Evolutionary conservation across 2,888 invertebrate species (phyloP), one percentile per base, ranked within the genome.

Genomic region (Timandra comae): DNA sequence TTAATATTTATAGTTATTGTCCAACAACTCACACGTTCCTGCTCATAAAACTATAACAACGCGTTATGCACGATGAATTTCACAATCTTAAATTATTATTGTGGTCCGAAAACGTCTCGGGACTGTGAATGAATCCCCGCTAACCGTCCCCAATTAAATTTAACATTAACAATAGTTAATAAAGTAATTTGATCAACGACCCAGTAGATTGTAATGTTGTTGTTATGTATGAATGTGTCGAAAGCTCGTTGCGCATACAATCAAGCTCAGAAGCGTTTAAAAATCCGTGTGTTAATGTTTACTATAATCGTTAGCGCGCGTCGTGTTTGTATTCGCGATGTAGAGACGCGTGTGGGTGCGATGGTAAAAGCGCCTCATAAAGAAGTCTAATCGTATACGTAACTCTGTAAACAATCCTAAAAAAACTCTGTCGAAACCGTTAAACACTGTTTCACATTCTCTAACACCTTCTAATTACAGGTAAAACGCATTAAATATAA

Each of bases 401-500:
- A 59, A 62, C 57, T 51, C 47, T 56, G 64, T 73, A 73, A 77
- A 76, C 73, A 69, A 58, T 58, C 61, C 63, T 55, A 62, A 62
- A 68, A 16, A 63, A 64, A 62, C 62, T 52, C 63, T 68, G 64
- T 65, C 56, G 69, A 67, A 67, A 70, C 64, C 61, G 64, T 68
- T 66, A 63, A 67, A 68, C 71, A 61, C 77, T 76, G 80, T 66
- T 78, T 68, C 70, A 68, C 71, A 72, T 80, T 71, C 61, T 64
- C 75, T 70, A 71, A 79, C 82, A 77, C 81, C 78, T 76, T 56
- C 80, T 84, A 82, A 84, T 84, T 81, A 76, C 78, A 72, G 74
- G 76, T 77, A 75, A 78, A 78, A 73, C 77, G 79, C 72, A 77
- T 78, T 74, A 72, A 70, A 76, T 75, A 64, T 73, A 79, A 76